Conservation (phyloP, 2,797 vertebrate genomes). For the Diceros bicornis region DNA sequence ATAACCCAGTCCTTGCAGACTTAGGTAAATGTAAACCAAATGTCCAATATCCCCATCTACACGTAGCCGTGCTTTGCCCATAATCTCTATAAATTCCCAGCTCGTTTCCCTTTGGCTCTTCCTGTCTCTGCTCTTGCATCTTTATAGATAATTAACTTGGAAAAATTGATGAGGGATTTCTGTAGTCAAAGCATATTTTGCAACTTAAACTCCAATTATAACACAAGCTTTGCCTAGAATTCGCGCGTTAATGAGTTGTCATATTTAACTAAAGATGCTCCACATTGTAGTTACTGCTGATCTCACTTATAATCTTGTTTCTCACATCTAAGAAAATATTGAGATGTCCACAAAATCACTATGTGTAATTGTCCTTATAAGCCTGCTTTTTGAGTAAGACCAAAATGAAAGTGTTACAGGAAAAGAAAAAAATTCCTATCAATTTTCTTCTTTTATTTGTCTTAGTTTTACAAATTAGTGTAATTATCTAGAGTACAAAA, state of each 20-base stretch:
- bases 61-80: not conserved
- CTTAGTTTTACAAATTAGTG: not conserved
- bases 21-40: slow-evolving; percentile 71
- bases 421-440: not conserved
- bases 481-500: slow-evolving; percentile 4
- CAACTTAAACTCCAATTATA: slow-evolving; percentile 41
- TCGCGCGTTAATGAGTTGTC: not conserved
- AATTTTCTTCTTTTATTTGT: not conserved
- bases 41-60: slow-evolving; percentile 19
- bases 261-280: not conserved
- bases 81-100: slow-evolving; percentile 64
- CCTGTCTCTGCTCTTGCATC: slow-evolving; percentile 22
- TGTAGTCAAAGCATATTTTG: slow-evolving; percentile 46
- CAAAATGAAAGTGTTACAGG: not conserved
- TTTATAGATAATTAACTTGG: slow-evolving; percentile 49
- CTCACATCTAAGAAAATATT: not conserved
- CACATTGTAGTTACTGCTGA: not conserved
- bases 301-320: not conserved
- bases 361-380: not conserved
- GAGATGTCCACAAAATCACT: not conserved
- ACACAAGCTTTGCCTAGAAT: not conserved
- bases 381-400: not conserved
- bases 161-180: slow-evolving; percentile 57
- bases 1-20: not conserved
- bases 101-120: slow-evolving; percentile 60